Evolutionary conservation across 2,888 invertebrate genomes (phyloP).

Genomic region (Pyrochroa serraticornis): DNA sequence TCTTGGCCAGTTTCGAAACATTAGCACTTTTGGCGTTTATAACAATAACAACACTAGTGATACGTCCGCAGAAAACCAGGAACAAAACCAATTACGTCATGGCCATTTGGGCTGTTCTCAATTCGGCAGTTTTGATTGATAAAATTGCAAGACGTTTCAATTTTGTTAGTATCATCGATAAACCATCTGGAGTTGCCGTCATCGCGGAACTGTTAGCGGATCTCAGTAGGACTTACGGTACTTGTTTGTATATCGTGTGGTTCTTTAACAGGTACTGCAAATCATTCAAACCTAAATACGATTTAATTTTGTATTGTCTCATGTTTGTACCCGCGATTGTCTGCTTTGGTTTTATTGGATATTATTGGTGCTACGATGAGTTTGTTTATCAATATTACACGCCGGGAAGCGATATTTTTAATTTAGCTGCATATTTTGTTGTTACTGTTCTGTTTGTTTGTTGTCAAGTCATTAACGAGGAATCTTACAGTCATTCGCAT

Average conservation of each 20-base stretch:
- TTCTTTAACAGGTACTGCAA: constrained; percentile 13
- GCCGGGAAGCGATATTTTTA: constrained; percentile 20
- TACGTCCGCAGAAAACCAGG: constrained; percentile 1
- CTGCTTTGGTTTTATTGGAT: constrained; percentile 8
- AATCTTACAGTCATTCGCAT: background rate
- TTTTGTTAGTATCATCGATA: background rate
- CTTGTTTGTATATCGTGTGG: constrained; percentile 15
- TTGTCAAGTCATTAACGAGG: constrained; percentile 11
- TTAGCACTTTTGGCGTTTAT: constrained; percentile 5
- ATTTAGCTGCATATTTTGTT: constrained; percentile 11
- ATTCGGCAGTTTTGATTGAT: constrained; percentile 13
- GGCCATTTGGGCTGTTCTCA: constrained; percentile 19
- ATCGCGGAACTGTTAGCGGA: constrained; percentile 14
- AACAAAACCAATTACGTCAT: constrained; percentile 22
- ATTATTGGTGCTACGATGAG: constrained; percentile 15
- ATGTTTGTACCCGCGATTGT: constrained; percentile 9
- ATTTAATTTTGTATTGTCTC: constrained; percentile 7
- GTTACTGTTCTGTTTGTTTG: constrained; percentile 11
- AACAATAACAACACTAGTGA: background rate
- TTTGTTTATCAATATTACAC: constrained; percentile 21
- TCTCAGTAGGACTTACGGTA: constrained; percentile 17
- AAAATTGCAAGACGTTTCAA: constrained; percentile 9
- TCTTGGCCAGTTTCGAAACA: constrained; percentile 16
- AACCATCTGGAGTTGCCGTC: background rate
- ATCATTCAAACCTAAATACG: background rate